Evolutionary conservation across 2,797 vertebrate species (phyloP), one percentile per base, ranked within the genome.

Genomic region (Alosa sapidissima): DNA sequence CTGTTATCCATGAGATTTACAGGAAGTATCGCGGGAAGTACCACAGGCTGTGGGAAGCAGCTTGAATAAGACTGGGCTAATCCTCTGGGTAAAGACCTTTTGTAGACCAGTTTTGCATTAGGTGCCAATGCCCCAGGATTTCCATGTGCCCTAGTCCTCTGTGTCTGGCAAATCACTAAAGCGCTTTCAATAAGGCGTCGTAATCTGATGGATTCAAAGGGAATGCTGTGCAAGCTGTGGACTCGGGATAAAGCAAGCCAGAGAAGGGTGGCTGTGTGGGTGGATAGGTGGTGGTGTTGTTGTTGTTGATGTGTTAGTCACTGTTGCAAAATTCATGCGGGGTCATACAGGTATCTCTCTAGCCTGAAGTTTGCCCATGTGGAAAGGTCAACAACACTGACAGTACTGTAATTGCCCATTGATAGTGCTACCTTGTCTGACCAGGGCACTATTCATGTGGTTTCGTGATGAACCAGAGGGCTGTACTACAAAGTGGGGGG

Each of bases 321-420:
- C 49, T 86, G 87, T 91, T 87, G 89, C 41, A 41, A 33, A 24
- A 24, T 33, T 68, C 28, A 28, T 36, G 24, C 62, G 3, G 24
- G 2, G 8, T 62, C 24, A 33, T 33, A 4, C 10, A 13, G 19
- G 55, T 86, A 83, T 90, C 94, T 93, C 92, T 88, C 91, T 87
- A 88, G 49, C 90, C 86, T 62, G 90, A 91, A 93, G 45, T 83
- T 91, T 89, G 84, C 81, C 28, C 1, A 85, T 92, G 92, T 92
- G 88, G 88, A 94, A 94, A 94, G 93, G 92, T 94, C 91, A 89
- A 89, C 9, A 68, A 41, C 4, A 41, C 41, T 41, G 49, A 10
- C 49, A 58, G 0, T 58, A 92, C 92, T 90, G 92, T 94, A 94
- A 94, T 94, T 94, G 93, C 92, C 90, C 92, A 52, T 89, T 89